These are phyloP conservation scores for Hypothenemus hampei DNA, from an alignment of 1,140 invertebrate species.

Conservation along the genomic window DNA sequence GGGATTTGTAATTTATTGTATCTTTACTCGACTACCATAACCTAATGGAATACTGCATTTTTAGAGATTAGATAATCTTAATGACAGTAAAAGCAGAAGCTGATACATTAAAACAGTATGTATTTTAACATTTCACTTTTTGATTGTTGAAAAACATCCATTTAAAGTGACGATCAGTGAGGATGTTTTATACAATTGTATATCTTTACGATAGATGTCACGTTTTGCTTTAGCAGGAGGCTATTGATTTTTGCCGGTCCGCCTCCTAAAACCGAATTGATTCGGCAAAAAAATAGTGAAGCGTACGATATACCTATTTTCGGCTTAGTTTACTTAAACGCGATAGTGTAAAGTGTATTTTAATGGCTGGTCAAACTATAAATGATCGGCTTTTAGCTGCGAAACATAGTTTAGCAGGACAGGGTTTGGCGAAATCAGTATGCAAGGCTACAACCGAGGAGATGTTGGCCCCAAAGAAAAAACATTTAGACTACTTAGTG, in stretches of 20 bases:
- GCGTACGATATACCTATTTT: neutral
- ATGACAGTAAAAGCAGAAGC: too few species aligned
- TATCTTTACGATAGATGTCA: too few species aligned
- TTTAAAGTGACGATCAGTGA: neutral
- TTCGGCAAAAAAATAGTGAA: neutral
- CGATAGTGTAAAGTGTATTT: neutral
- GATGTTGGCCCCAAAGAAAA: conserved; percentile 99
- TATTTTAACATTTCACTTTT: too few species aligned
- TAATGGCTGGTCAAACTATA: conserved; percentile 93
- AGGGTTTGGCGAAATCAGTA: conserved; percentile 97
- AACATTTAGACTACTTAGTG: conserved; percentile 99
- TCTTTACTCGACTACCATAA: too few species aligned
- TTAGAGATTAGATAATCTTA: too few species aligned
- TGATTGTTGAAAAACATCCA: neutral
- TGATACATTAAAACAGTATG: too few species aligned
- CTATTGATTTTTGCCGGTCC: neutral
- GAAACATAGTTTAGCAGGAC: conserved; percentile 96
- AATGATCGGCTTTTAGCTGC: conserved; percentile 96
- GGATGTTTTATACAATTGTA: neutral
- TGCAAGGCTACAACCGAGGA: conserved; percentile 99
- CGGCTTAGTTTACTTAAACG: neutral
- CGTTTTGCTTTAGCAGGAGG: neutral
- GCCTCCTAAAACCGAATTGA: neutral
- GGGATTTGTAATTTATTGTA: too few species aligned
- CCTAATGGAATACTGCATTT: too few species aligned